Base-by-base conservation (phyloP, 2,113 vertebrate genomes). In the Myocastor coypus region DNA sequence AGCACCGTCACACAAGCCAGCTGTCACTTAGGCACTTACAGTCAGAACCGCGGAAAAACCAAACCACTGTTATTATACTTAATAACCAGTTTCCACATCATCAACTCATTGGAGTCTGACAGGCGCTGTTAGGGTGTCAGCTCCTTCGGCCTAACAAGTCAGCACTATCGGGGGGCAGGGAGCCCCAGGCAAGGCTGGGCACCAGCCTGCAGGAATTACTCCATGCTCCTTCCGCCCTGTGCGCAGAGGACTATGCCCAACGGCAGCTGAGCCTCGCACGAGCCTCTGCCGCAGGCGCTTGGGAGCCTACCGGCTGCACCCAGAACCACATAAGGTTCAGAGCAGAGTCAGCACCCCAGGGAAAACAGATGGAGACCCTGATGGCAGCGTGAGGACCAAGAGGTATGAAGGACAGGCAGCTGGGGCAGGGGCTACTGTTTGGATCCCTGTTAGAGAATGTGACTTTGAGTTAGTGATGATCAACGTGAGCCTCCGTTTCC, bases 51-150 rank as follows among this genome's bases (percentile, higher is more conserved):
- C 4, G 30, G 97, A 96, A 97, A 98, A 97, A 97, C 96, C 98
- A 97, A 97, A 97, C 97, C 95, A 97, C 97, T 97, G 92, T 97
- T 97, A 98, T 98, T 98, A 98, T 78, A 96, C 92, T 97, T 98
- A 98, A 98, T 98, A 97, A 97, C 97, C 97, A 97, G 98, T 97
- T 98, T 98, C 97, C 97, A 97, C 97, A 97, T 98, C 97, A 97
- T 96, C 98, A 97, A 89, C 97, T 97, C 98, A 94, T 84, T 94
- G 96, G 97, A 59, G 94, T 87, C 95, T 97, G 96, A 97, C 97
- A 98, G 96, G 96, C 22, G 12, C 83, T 66, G 96, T 96, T 97
- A 97, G 97, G 96, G 94, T 96, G 96, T 97, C 97, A 98, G 96
- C 93, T 95, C 95, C 77, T 96, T 84, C 5, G 30, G 97, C 97